These are phyloP conservation scores for Fulmarus glacialis DNA, from an alignment of 2,113 vertebrate genomes.

Conservation along the genomic window DNA sequence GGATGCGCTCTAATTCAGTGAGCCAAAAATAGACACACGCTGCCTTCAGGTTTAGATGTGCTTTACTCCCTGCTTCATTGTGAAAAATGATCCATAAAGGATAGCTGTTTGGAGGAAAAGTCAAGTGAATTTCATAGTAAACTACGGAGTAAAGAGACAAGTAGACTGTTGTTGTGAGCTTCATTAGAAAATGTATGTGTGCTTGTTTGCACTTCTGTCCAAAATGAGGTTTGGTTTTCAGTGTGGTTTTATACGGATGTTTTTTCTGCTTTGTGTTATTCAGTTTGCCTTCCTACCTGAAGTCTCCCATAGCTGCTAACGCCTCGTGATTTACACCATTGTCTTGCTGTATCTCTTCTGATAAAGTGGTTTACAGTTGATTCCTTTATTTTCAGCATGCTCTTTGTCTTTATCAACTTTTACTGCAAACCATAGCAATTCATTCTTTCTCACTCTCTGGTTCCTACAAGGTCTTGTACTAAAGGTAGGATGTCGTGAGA, in stretches of 20 bases:
- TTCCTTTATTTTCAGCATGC: conserved; percentile 15
- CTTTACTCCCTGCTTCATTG: not conserved
- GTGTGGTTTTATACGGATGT: not conserved
- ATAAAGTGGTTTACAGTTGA: not conserved
- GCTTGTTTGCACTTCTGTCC: not conserved
- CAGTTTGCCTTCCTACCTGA: not conserved
- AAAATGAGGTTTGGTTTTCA: not conserved
- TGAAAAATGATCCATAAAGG: not conserved
- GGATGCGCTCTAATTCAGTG: not conserved
- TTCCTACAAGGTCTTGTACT: not conserved
- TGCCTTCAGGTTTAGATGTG: not conserved
- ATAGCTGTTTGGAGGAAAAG: not conserved
- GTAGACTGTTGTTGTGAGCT: not conserved
- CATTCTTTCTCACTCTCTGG: not conserved
- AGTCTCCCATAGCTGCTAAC: not conserved
- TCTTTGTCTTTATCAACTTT: conserved; percentile 45
- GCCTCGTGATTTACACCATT: not conserved
- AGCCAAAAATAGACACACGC: not conserved
- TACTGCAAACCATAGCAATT: conserved; percentile 38
- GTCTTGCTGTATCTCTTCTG: not conserved
- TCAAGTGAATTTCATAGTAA: not conserved
- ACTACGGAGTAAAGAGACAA: not conserved
- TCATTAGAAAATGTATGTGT: not conserved
- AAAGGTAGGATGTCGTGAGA: not conserved
- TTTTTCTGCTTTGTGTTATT: not conserved